A percentile compares a stretch with the other conserved stretches of the same genome.
Conservation (phyloP, 2,797 vertebrate genomes). For the Otolemur crassicaudatus region DNA sequence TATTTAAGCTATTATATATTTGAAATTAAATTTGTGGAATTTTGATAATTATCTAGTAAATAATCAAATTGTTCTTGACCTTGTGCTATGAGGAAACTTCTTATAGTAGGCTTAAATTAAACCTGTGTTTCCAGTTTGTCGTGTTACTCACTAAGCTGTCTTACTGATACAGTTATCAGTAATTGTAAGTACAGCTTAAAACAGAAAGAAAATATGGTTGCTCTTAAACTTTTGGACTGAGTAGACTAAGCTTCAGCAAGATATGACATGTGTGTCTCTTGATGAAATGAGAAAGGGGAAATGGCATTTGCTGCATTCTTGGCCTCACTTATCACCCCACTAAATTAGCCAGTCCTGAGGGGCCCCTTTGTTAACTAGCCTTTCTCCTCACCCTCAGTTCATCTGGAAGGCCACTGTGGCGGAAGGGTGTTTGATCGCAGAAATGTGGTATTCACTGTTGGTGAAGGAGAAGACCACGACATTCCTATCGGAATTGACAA, state of each 20-base stretch:
- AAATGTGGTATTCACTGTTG: conserved; percentile 93
- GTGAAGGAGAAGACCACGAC: conserved; percentile 94
- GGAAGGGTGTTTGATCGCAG: conserved; percentile 93
- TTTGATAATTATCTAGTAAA: conserved; percentile 51
- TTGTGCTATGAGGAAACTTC: not conserved
- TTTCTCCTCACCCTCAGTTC: conserved; percentile 88
- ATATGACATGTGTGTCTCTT: not conserved
- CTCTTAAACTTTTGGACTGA: conserved; percentile 13
- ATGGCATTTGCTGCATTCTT: not conserved
- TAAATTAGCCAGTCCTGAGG: not conserved
- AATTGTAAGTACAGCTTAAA: conserved; percentile 37
- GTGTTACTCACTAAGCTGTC: conserved; percentile 19
- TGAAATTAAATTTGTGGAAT: conserved; percentile 10
- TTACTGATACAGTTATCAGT: conserved; percentile 5
- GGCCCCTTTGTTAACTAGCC: not conserved
- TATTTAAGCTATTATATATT: not conserved
- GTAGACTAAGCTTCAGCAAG: not conserved
- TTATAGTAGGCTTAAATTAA: not conserved
- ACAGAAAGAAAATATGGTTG: conserved; percentile 3
- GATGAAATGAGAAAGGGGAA: not conserved
- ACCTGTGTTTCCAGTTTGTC: conserved; percentile 7
- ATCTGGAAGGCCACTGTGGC: conserved; percentile 92
- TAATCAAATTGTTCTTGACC: conserved; percentile 22
- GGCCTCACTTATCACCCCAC: not conserved
- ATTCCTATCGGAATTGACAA: conserved; percentile 97